phyloP scores from a whole-genome alignment of 2,113 vertebrate genomes.

The Lophius piscatorius region DNA sequence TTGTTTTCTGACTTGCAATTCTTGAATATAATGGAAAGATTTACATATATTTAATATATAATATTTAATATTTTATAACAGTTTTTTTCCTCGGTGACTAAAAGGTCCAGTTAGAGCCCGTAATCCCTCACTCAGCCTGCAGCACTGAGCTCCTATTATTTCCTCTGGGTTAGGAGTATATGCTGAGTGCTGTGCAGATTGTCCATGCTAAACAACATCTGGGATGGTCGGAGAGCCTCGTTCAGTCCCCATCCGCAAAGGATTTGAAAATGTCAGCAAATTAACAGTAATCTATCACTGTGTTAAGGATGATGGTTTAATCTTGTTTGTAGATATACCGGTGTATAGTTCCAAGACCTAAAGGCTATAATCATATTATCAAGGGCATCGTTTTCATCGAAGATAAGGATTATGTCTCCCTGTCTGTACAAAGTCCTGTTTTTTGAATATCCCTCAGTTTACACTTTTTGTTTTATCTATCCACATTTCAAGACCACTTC shows the following conservation, averaged over 20 bases:
- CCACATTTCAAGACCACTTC: too few relatives aligned
- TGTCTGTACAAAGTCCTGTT: too few relatives aligned
- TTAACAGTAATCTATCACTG: background rate
- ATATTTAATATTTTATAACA: too few relatives aligned
- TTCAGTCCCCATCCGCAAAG: conserved; percentile 7
- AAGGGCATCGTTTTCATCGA: too few relatives aligned
- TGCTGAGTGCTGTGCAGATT: conserved; percentile 4
- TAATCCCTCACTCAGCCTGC: conserved; percentile 24
- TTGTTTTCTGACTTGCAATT: background rate
- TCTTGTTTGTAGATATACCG: background rate
- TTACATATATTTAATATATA: background rate
- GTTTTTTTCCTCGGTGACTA: conserved; percentile 17
- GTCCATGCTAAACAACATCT: conserved; percentile 26
- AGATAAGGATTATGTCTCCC: too few relatives aligned
- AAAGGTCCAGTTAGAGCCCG: conserved; percentile 23
- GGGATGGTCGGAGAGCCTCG: conserved; percentile 10
- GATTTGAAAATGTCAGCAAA: conserved; percentile 30
- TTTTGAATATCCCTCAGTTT: too few relatives aligned
- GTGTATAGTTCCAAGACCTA: background rate
- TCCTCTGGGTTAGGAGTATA: conserved; percentile 20
- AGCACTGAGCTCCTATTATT: conserved; percentile 22
- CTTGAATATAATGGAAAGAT: background rate
- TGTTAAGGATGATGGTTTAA: background rate
- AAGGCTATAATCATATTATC: background rate
- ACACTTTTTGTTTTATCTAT: too few relatives aligned